These are phyloP conservation scores for Hemichromis elongatus DNA, from an alignment of 2,113 vertebrate species.

Conservation along the genomic window DNA sequence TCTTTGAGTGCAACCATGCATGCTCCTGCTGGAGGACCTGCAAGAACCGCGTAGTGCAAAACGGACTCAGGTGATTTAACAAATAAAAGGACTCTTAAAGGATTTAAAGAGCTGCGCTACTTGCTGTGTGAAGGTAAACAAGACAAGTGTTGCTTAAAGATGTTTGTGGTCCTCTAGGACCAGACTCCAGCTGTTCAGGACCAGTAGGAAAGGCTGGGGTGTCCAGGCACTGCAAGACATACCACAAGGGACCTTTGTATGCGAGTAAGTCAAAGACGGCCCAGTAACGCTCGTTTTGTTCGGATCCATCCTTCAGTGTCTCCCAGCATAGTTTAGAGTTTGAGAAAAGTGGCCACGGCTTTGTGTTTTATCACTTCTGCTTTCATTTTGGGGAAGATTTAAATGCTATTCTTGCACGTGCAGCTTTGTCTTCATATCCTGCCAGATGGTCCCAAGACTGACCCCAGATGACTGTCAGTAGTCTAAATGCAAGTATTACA, in stretches of 20 bases:
- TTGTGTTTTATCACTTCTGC: background rate
- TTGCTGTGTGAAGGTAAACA: background rate
- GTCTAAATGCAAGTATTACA: background rate
- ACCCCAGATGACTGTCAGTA: background rate
- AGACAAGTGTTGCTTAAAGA: background rate
- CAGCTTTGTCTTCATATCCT: background rate
- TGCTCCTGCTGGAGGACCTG: constrained; percentile 96
- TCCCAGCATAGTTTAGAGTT: background rate
- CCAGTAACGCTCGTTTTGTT: background rate
- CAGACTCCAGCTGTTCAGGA: constrained; percentile 90
- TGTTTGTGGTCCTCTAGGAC: constrained; percentile 67
- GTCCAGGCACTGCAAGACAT: constrained; percentile 91
- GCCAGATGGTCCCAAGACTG: background rate
- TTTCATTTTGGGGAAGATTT: background rate
- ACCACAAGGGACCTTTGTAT: constrained; percentile 89
- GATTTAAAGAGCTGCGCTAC: background rate
- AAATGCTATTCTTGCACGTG: background rate
- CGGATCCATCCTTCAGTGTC: background rate
- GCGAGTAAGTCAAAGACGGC: constrained; percentile 83
- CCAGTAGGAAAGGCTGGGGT: constrained; percentile 91
- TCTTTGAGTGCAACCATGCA: constrained; percentile 97
- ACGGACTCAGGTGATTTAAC: constrained; percentile 81
- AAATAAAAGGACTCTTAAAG: background rate
- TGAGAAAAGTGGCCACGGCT: background rate
- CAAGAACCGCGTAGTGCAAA: constrained; percentile 94